These are phyloP conservation scores for Andrena bicolor DNA, from an alignment of 2,888 invertebrate genomes.

Conservation along the genomic window DNA sequence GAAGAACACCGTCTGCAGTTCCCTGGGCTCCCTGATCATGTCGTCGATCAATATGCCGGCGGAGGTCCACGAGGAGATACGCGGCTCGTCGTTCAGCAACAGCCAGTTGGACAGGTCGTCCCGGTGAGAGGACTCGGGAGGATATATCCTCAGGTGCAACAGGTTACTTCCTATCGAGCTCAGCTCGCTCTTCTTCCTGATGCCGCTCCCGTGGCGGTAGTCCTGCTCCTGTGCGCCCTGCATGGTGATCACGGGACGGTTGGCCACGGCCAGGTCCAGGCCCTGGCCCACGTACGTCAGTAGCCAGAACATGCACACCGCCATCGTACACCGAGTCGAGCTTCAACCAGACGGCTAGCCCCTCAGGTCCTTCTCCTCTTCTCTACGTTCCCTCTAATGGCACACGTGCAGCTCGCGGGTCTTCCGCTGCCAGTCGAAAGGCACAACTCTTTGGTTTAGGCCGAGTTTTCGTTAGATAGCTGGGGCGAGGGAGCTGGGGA, in stretches of 20 bases:
- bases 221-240: constrained; percentile 68
- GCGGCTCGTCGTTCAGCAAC: constrained; percentile 73
- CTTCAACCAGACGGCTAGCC: background rate
- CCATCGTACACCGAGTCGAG: constrained; percentile 72
- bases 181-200: constrained; percentile 68
- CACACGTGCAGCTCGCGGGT: background rate
- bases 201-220: constrained; percentile 68
- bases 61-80: constrained; percentile 67
- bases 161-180: constrained; percentile 68
- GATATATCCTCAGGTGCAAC: constrained; percentile 70
- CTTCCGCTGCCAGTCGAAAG: constrained; percentile 62
- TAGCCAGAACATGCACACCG: constrained; percentile 82
- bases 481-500: constrained; percentile 2
- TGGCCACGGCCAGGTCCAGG: constrained; percentile 80
- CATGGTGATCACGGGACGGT: constrained; percentile 75
- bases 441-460: constrained; percentile 67
- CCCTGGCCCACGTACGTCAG: constrained; percentile 82
- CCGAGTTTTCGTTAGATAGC: constrained; percentile 65
- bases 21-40: constrained; percentile 62
- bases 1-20: constrained; percentile 69
- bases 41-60: constrained; percentile 66
- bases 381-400: constrained; percentile 3
- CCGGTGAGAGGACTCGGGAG: constrained; percentile 61
- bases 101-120: constrained; percentile 77
- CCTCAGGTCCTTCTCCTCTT: background rate